Evolutionary conservation across 2,113 vertebrate genomes (phyloP).

Genomic region (Chaenogobius annularis): DNA sequence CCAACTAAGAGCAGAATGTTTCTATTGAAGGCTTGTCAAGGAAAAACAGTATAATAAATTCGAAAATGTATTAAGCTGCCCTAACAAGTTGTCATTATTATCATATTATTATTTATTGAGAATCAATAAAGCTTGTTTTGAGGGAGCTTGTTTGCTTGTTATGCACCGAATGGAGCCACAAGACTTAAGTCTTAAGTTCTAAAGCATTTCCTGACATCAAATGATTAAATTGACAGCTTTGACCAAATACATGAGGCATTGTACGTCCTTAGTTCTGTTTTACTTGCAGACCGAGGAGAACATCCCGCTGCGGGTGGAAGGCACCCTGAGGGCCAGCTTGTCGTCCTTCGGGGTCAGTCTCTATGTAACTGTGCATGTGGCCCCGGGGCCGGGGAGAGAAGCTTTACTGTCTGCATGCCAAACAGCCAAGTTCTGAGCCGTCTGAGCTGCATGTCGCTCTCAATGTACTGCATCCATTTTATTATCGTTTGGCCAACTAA

Average conservation of each 20-base stretch:
- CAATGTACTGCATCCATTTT: slow-evolving; percentile 31
- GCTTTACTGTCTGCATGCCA: slow-evolving; percentile 42
- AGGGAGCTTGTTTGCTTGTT: too few relatives aligned
- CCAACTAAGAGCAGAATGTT: too few relatives aligned
- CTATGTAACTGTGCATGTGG: slow-evolving; percentile 43
- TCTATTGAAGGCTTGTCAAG: too few relatives aligned
- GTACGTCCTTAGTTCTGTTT: not conserved
- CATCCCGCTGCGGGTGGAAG: slow-evolving; percentile 81
- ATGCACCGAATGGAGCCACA: too few relatives aligned
- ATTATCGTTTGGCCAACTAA: not conserved
- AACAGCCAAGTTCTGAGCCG: slow-evolving; percentile 35
- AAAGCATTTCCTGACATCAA: too few relatives aligned
- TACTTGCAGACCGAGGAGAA: slow-evolving; percentile 77
- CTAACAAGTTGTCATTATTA: too few relatives aligned
- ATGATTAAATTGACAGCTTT: too few relatives aligned
- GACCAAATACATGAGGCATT: not conserved
- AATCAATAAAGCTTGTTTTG: too few relatives aligned
- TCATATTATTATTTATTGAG: too few relatives aligned
- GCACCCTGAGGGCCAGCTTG: slow-evolving; percentile 84
- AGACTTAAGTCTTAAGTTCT: too few relatives aligned
- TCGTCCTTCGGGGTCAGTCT: slow-evolving; percentile 86
- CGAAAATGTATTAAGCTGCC: too few relatives aligned
- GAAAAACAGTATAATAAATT: too few relatives aligned
- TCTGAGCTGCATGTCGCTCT: slow-evolving; percentile 15
- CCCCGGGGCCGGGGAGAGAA: slow-evolving; percentile 22